Evolutionary conservation across 2,888 invertebrate species (phyloP), one percentile per base, ranked within the genome.

Genomic region (Antitype chi): DNA sequence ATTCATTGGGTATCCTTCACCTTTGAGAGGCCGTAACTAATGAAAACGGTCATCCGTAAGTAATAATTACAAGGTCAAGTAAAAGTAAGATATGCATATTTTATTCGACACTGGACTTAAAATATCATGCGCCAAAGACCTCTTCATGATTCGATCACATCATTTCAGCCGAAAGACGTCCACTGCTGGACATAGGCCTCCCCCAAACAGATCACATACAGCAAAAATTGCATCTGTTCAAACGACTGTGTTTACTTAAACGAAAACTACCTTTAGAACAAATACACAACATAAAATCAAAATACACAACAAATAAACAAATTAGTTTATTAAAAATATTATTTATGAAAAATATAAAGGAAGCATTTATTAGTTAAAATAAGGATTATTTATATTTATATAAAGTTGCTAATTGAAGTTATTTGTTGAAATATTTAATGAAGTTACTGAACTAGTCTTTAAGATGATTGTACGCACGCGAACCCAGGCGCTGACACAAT

Each of bases 391-490:
- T 52, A 67, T 52, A 52, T 66, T 28, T 13, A 66, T 28, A 52
- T 52, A 52, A 28, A 67, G 13, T 23, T 28, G 38, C n/a, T 20
- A 38, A 49, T 55, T 49, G 3, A 79, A 62, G 55, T 63, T 62
- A 80, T 55, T 63, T 55, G 55, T 80, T 81, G 59, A 70, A 47
- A 70, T 32, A 43, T 64, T 78, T 71, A 53, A 57, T 64, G 23
- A 70, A 43, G 38, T 70, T 64, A 71, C 7, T 71, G 70, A 57
- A 11, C 32, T 80, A 70, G 57, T 53, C 9, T 49, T 6, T 68
- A 57, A 55, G 25, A 62, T 78, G 60, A 47, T 60, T 60, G 59
- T 53, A 52, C 7, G 77, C 78, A 66, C 28, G 6, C 25, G 13
- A 49, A 13, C 32, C 9, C 20, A 3, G 23, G 47, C 17, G 28